These are phyloP conservation scores for Furnarius figulus DNA, from an alignment of 2,113 vertebrate genomes.

Conservation along the genomic window DNA sequence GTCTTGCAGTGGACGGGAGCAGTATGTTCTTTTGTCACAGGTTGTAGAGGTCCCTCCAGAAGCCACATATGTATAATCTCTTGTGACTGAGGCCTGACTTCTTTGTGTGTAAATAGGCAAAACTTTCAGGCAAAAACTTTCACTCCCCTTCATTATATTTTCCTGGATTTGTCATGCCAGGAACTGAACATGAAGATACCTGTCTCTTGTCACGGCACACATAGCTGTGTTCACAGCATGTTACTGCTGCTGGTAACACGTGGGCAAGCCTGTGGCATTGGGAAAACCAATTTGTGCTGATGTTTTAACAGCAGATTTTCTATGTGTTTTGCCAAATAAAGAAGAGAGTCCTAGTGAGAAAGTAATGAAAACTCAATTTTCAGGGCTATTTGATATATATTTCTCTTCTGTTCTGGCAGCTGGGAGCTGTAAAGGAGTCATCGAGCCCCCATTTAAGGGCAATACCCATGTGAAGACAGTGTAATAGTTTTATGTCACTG, in stretches of 20 bases:
- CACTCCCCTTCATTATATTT: neutral
- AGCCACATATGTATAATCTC: neutral
- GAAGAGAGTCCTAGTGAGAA: neutral
- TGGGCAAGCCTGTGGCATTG: neutral
- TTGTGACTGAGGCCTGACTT: neutral
- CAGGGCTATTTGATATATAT: neutral
- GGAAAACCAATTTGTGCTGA: neutral
- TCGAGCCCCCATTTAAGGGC: neutral
- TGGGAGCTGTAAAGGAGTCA: neutral
- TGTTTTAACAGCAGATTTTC: neutral
- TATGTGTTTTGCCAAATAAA: neutral
- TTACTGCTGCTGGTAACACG: neutral
- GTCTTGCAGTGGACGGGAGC: neutral
- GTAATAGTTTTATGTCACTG: neutral
- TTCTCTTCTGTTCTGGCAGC: neutral
- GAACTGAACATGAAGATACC: neutral
- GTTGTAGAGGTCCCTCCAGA: neutral
- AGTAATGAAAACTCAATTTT: neutral
- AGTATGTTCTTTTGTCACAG: neutral
- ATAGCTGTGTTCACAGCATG: neutral
- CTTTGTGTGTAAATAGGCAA: neutral
- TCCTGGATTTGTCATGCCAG: neutral
- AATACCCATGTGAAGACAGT: neutral
- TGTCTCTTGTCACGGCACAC: rapidly evolving
- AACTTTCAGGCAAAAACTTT: neutral